A percentile compares a stretch with the other conserved stretches of the same genome.
phyloP scores from a whole-genome alignment of 2,888 invertebrate genomes.

The Callyntrura sp. region DNA sequence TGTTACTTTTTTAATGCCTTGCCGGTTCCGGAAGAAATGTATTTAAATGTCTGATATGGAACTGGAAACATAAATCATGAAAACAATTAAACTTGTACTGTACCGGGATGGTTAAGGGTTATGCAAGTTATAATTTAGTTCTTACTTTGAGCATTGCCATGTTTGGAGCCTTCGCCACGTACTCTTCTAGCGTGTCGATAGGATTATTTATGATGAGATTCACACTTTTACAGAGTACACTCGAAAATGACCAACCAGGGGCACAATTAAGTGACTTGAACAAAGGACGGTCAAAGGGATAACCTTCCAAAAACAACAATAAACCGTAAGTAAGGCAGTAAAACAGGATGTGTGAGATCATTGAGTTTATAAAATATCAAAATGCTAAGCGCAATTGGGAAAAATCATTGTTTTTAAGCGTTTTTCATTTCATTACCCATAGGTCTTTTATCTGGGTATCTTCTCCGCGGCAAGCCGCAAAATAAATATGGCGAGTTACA shows the following conservation, averaged over 20 bases:
- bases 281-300: slow-evolving; percentile 58
- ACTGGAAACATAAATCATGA: slow-evolving; percentile 36
- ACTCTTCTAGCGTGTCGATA: slow-evolving; percentile 62
- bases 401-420: no score
- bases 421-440: slow-evolving; percentile 69
- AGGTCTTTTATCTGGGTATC: slow-evolving; percentile 65
- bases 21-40: slow-evolving; percentile 48
- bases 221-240: slow-evolving; percentile 52
- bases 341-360: no score
- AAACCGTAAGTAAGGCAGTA: neutral
- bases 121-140: no score
- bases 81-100: neutral
- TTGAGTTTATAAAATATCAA: no score
- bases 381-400: no score
- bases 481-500: slow-evolving; percentile 75
- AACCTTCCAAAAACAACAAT: neutral
- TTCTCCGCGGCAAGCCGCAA: slow-evolving; percentile 67
- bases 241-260: slow-evolving; percentile 57
- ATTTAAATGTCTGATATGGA: slow-evolving; percentile 48
- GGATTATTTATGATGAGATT: slow-evolving; percentile 46
- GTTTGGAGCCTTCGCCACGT: slow-evolving; percentile 61
- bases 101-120: no score
- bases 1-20: slow-evolving; percentile 33
- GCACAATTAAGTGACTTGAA: slow-evolving; percentile 60
- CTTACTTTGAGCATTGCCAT: slow-evolving; percentile 62